These are phyloP conservation scores for Sebastolobus alascanus DNA, from an alignment of 2,797 vertebrate genomes.

Conservation along the genomic window DNA sequence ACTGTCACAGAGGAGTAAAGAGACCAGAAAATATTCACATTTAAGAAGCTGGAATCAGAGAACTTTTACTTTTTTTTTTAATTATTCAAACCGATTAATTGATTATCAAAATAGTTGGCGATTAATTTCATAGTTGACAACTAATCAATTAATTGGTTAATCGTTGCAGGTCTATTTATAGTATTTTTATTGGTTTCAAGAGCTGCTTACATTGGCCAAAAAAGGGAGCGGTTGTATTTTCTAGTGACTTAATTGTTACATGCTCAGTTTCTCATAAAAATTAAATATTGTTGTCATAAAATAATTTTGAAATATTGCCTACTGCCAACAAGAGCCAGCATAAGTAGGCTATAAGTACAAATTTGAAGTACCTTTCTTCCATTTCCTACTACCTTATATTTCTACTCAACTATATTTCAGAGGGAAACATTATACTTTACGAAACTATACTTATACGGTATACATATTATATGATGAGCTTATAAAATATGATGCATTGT, in stretches of 20 bases:
- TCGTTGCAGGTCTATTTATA: not conserved
- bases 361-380: not conserved
- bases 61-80: no score
- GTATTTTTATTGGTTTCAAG: not conserved
- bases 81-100: no score
- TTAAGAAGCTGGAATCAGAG: no score
- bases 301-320: no score
- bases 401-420: not conserved
- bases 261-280: not conserved
- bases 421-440: not conserved
- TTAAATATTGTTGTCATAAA: not conserved
- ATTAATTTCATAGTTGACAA: no score
- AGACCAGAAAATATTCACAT: no score
- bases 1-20: no score
- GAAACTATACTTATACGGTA: not conserved
- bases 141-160: no score
- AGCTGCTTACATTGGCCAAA: slow-evolving; percentile 2
- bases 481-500: not conserved
- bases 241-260: not conserved
- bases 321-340: not conserved
- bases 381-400: not conserved
- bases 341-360: not conserved
- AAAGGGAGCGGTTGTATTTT: not conserved
- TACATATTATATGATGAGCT: not conserved
- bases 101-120: no score